Evolutionary conservation across 2,113 vertebrate species (phyloP), one percentile per base, ranked within the genome.

Genomic region (Petroica traversi): DNA sequence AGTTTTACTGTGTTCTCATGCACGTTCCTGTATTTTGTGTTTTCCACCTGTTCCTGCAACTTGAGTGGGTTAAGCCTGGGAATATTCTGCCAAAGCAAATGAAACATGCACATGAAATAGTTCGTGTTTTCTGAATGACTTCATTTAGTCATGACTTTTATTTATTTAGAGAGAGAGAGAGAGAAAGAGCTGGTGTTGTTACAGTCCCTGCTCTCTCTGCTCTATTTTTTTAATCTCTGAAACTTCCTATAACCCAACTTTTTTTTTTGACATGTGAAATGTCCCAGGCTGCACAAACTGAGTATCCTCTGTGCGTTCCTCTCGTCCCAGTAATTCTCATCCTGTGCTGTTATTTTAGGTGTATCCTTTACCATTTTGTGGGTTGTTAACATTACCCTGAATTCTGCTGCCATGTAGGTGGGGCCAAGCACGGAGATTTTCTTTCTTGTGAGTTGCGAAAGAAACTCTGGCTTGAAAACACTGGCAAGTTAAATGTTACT

Each of bases 101-200:
- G 23, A 88, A 90, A 94, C 83, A 88, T 40, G 59, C 83, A 83
- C 88, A 92, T 90, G 31, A 69, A 88, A 92, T 92, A 88, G 52
- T 83, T 92, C 72, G 5, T 96, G 59, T 90, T 96, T 97, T 90
- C 88, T 80, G 85, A 93, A 90, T 94, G 75, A 93, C 92, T 96
- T 97, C 63, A 93, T 93, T 76, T 95, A 90, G 63, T 88, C 55
- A 8, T 83, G 85, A 67, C 82, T 90, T 71, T 24, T 94, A 90
- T 95, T 95, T 83, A 84, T 69, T 81, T 68, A 69, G 49, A 46
- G 38, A 34, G 59, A 13, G 59, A 8, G 66, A 41, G 76, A 59
- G 78, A 77, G 45, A 88, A 75, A 79, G 87, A 81, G 55, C 75
- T 83, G 76, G 12, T 97, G 88, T 63, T 95, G 33, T 90, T 95